Base-by-base conservation (phyloP, 1,140 invertebrate species). In the Calliphora vicina region DNA sequence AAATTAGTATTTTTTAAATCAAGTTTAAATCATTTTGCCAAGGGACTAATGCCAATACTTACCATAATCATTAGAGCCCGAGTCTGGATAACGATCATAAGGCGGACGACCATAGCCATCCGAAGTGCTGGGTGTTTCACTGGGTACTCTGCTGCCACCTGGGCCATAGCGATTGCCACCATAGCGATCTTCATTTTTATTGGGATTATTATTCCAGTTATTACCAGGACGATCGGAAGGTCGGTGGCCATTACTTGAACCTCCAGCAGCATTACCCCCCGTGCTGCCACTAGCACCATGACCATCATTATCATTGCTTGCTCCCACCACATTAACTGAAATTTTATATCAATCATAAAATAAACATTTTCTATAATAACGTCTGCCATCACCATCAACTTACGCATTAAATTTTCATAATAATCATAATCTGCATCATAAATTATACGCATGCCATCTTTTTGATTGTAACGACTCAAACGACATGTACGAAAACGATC, bases 401-500 rank as follows among this genome's bases (percentile, higher is more conserved):
- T 93, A 97, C 96, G 95, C 95, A 96, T 96, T 26, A 97, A 92
- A 92, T 96, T 97, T 91, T 97, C 96, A 87, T 97, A 98, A 89
- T 97, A 97, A 91, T 97, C 96, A 90, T 96, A 97, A 90, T 97
- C 96, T 0, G 95, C 95, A 90, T 97, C 96, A 87, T 97, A 97
- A 82, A 97, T 95, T 81, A 97, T 94, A 83, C 96, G 92, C 92
- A 96, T 95, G n/a, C 96, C 96, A 87, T 97, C 96, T 82, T 95
- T 93, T 90, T 96, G 95, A 91, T 96, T 97, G 89, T 95, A 97
- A 87, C 96, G 93, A 86, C 96, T 96, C 26, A 97, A 92, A 45
- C 96, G 93, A 89, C 97, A 98, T 29, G 94, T 96, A 83, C 95
- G 93, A 87, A 94, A 95, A 35, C 95, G 92, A 86, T 97, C 96